Conservation (phyloP, 2,113 vertebrate genomes). For the Elaphurus davidianus region DNA sequence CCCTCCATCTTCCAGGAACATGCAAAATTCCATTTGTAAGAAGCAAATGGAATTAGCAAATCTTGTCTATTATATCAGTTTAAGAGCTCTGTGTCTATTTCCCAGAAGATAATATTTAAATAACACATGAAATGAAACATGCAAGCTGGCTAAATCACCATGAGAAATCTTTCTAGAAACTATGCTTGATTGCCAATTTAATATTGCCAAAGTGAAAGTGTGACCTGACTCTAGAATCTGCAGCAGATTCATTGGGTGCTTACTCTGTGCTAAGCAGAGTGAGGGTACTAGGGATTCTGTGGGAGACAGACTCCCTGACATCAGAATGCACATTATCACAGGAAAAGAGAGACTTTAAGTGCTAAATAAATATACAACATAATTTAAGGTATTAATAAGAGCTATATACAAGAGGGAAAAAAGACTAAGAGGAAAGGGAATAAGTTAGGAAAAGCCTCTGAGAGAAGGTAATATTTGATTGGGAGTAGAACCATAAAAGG, state of each 20-base stretch:
- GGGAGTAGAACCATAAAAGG: background rate
- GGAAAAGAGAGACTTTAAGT: background rate
- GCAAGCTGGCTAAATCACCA: background rate
- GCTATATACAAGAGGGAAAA: background rate
- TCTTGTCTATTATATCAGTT: background rate
- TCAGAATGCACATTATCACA: background rate
- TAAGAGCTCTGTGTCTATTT: background rate
- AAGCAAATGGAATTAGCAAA: conserved; percentile 20
- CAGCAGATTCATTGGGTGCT: background rate
- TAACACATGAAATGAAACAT: background rate
- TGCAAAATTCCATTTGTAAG: background rate
- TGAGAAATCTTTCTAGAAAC: background rate
- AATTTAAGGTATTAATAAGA: background rate
- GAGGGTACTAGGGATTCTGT: background rate
- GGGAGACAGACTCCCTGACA: background rate
- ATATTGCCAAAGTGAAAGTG: background rate
- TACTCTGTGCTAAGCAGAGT: background rate
- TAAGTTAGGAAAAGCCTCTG: background rate
- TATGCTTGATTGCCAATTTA: background rate
- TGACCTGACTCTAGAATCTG: background rate
- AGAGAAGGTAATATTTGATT: background rate
- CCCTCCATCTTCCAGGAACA: background rate
- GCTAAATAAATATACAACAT: background rate
- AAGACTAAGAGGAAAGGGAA: background rate
- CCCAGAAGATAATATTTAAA: conserved; percentile 27